phyloP scores from a whole-genome alignment of 2,113 vertebrate genomes.

The Labeo catla region DNA sequence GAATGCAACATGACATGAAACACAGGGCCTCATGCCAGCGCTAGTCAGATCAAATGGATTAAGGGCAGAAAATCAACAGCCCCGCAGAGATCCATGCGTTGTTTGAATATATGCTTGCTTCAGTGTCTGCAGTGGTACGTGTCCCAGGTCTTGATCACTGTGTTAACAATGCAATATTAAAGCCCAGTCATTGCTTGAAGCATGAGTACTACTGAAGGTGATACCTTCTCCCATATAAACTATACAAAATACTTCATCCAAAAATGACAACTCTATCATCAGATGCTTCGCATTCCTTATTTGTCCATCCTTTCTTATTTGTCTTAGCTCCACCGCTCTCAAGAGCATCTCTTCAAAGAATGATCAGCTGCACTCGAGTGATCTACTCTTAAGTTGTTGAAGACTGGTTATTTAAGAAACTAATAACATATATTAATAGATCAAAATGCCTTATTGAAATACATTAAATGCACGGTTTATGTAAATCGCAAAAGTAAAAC shows the following conservation, averaged over 20 bases:
- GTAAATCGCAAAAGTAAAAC: no score
- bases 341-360: no score
- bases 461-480: no score
- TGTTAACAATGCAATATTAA: neutral
- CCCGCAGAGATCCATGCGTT: neutral
- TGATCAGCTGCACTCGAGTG: no score
- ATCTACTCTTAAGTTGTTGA: no score
- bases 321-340: neutral
- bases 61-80: constrained; percentile 19
- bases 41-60: constrained; percentile 28
- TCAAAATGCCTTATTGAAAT: no score
- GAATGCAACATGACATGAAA: constrained; percentile 28
- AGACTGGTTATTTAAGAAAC: no score
- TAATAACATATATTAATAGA: no score
- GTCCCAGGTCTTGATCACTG: neutral
- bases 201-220: neutral
- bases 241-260: neutral
- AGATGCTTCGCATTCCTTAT: neutral
- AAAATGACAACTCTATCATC: neutral
- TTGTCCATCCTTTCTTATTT: neutral
- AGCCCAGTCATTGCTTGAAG: neutral
- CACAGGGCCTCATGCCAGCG: constrained; percentile 4
- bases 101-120: neutral
- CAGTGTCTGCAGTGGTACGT: neutral
- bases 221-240: neutral